These are phyloP conservation scores for Himantopus leucocephalus DNA, from an alignment of 2,113 vertebrate genomes.

Conservation along the genomic window DNA sequence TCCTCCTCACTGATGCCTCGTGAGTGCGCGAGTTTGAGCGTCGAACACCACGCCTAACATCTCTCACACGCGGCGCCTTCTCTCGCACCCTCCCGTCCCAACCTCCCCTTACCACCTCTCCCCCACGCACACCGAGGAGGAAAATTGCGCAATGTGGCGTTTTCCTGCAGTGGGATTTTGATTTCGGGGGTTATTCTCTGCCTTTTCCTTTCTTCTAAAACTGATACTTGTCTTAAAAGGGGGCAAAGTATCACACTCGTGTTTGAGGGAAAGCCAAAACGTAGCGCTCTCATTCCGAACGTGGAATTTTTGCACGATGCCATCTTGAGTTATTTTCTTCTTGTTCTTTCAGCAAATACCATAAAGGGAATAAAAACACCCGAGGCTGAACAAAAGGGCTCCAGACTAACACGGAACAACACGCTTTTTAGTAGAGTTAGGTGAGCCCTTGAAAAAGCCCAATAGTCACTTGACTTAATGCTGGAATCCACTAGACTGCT, in stretches of 20 bases:
- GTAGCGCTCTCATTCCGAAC: neutral
- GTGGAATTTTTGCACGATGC: neutral
- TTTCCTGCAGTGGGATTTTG: neutral
- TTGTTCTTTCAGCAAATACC: neutral
- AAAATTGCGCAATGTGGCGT: neutral
- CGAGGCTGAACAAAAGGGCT: conserved; percentile 18
- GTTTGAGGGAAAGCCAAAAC: neutral
- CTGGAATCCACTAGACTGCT: neutral
- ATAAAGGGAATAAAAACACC: neutral
- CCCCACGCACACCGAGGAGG: neutral
- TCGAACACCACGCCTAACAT: neutral
- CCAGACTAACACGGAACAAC: neutral
- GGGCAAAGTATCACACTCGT: neutral
- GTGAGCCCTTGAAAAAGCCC: neutral
- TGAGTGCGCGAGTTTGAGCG: neutral
- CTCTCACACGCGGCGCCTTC: neutral
- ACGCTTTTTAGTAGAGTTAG: neutral
- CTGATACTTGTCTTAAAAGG: neutral
- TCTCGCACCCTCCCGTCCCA: neutral
- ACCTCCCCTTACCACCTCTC: neutral
- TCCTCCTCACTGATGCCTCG: neutral
- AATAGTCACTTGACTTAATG: neutral
- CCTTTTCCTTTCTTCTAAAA: neutral
- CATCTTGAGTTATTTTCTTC: neutral
- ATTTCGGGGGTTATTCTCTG: neutral